Conservation (phyloP, 2,888 invertebrate species). For the Acanthosepion pharaonis region DNA sequence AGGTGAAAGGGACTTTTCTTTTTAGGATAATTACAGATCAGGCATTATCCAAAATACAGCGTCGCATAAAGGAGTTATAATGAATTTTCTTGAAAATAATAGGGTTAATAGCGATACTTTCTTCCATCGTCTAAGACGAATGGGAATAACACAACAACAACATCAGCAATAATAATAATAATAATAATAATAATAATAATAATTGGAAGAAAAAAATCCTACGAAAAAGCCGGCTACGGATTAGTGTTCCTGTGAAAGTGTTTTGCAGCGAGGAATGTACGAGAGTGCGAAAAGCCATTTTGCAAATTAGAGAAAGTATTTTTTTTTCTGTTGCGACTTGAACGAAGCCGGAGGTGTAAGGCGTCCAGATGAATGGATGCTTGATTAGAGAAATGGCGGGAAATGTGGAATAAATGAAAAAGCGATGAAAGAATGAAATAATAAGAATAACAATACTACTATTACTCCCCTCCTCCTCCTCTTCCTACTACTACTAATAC, state of each 20-base stretch:
- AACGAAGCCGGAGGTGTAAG: conserved; percentile 20
- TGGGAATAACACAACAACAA: no score
- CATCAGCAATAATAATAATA: not conserved
- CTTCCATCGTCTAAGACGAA: no score
- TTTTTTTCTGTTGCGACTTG: not conserved
- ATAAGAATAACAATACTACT: not conserved
- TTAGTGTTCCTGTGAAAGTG: not conserved
- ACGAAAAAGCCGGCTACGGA: not conserved
- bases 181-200: not conserved
- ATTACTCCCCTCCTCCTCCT: no score
- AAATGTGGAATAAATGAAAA: conserved; percentile 8
- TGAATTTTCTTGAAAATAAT: no score
- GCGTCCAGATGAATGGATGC: conserved; percentile 11
- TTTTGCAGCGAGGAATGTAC: not conserved
- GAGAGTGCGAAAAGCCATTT: conserved; percentile 11
- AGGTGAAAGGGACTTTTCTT: no score
- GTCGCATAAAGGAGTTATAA: no score
- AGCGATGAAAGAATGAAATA: not conserved
- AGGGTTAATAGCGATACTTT: no score
- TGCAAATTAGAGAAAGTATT: conserved; percentile 1
- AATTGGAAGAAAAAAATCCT: not conserved
- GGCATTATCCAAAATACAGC: no score
- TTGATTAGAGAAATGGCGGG: conserved; percentile 10
- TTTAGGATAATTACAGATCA: no score
- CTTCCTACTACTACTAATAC: no score